Evolutionary conservation across 2,113 vertebrate species (phyloP).

Genomic region (Rutilus rutilus): DNA sequence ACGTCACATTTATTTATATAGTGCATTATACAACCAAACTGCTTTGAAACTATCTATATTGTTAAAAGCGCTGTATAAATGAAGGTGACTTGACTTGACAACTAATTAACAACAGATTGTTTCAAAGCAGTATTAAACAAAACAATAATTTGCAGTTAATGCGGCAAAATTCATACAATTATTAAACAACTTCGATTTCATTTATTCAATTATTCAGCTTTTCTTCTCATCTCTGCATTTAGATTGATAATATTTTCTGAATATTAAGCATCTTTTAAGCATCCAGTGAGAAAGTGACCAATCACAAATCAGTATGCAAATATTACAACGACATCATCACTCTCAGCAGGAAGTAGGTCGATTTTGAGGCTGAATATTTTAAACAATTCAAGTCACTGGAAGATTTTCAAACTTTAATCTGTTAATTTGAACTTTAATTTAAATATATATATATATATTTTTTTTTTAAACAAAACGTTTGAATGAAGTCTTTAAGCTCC

Average conservation of each 20-base stretch:
- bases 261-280: neutral
- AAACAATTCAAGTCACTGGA: neutral
- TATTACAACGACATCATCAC: neutral
- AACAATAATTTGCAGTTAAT: neutral
- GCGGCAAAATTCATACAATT: neutral
- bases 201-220: too few species aligned
- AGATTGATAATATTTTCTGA: neutral
- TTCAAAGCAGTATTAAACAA: neutral
- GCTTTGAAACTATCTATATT: too few species aligned
- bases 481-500: neutral
- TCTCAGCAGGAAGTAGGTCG: neutral
- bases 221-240: neutral
- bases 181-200: neutral
- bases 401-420: neutral
- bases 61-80: too few species aligned
- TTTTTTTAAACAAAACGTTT: neutral
- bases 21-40: neutral
- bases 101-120: neutral
- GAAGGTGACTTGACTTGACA: too few species aligned
- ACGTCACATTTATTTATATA: neutral
- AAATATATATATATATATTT: neutral
- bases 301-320: neutral
- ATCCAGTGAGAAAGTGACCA: neutral
- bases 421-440: neutral
- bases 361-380: neutral